Evolutionary conservation across 2,888 invertebrate genomes (phyloP), one percentile per base, ranked within the genome.

Genomic region (Limnephilus marmoratus): DNA sequence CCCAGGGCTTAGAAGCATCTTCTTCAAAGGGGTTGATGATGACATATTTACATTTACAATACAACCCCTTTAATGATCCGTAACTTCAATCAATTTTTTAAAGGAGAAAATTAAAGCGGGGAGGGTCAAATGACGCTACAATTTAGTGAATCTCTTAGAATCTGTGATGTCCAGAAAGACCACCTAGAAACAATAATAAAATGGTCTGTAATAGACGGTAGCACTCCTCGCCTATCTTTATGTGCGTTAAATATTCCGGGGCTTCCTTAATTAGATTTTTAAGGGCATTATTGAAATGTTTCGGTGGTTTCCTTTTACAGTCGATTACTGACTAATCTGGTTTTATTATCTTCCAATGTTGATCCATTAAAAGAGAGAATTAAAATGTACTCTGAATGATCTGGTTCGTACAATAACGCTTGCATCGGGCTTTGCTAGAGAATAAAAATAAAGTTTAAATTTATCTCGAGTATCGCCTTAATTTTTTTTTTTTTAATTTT

Each of bases 101-200:
- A n/a, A n/a, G 13, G 29, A 29, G 49, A 2, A 15, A 41, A 45
- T 86, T 86, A 86, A 86, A 29, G 37, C 45, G 45, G 37, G 37
- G 45, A 49, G 49, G 86, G 86, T 86, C 80, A 89, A 80, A 89
- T 68, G 80, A 83, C 68, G 53, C 31, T 34, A 53, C 34, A 31
- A 88, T 89, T 89, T 34, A 81, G 90, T 81, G 90, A 45, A 68
- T 18, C 68, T 68, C 24, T 68, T 68, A 24, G 68, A 24, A 24
- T 68, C 68, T 68, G 9, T n/a, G 68, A 90, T 49, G 90, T 90
- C 90, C 68, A 81, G 34, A 80, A 34, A 83, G 93, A 93, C 93
- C 93, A 93, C 93, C 91, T 90, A 90, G 93, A 93, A 93, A 93
- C 93, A 93, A 93, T 93, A 93, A 93, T 93, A 92, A 92, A 91